Conservation (phyloP, 2,113 vertebrate species). For the Megaceryle maxima region DNA sequence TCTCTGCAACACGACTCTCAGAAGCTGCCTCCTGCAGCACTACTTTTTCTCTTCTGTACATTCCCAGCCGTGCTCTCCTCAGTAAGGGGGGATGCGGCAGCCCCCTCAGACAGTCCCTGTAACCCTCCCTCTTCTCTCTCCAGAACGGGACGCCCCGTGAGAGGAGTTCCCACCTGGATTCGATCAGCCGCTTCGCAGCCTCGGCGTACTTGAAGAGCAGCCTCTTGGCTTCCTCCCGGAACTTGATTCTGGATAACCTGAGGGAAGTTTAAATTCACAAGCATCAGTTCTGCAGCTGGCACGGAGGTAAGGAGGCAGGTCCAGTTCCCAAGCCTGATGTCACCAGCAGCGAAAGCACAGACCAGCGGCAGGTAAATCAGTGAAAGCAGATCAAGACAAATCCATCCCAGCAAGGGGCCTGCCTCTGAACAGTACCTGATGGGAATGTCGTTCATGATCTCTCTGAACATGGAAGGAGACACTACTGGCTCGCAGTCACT, state of each 20-base stretch:
- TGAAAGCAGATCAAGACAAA: not conserved
- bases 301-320: not conserved
- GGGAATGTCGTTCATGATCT: slow-evolving; percentile 99
- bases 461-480: slow-evolving; percentile 97
- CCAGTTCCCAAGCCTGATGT: not conserved
- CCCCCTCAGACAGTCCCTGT: not conserved
- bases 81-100: not conserved
- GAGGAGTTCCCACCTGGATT: slow-evolving; percentile 86
- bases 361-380: rapidly evolving
- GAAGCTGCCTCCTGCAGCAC: not conserved
- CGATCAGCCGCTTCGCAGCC: slow-evolving; percentile 95
- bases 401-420: not conserved
- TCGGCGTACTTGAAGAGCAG: slow-evolving; percentile 96
- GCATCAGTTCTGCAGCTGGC: not conserved
- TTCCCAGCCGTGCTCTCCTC: not conserved
- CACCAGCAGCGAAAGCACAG: not conserved
- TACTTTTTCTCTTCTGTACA: not conserved
- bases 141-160: not conserved
- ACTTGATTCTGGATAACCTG: slow-evolving; percentile 97
- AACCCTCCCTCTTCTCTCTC: not conserved
- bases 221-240: slow-evolving; percentile 95
- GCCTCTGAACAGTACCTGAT: slow-evolving; percentile 82
- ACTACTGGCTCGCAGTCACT: slow-evolving; percentile 94
- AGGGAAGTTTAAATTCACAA: not conserved
- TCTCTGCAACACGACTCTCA: not conserved